Evolutionary conservation across 2,888 invertebrate species (phyloP), one percentile per base, ranked within the genome.

Genomic region (Idaea straminata): DNA sequence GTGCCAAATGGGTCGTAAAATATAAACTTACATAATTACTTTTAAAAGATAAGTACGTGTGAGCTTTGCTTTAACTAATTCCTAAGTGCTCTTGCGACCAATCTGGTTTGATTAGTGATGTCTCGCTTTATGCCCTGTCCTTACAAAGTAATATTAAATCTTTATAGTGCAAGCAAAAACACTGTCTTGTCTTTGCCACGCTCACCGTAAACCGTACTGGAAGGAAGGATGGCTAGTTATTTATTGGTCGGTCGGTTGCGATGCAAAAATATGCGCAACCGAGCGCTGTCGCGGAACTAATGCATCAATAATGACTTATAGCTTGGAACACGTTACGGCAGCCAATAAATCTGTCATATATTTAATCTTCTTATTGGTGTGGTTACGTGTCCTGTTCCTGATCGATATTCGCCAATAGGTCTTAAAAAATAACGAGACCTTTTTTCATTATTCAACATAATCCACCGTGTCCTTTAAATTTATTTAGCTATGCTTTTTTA

Each of bases 271-370:
- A 81, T 78, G 78, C 74, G 74, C 76, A 73, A 70, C 72, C 72
- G 70, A 68, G 65, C 69, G 69, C 75, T 73, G 78, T 72, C 74
- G 75, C 75, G 76, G 77, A 81, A 79, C 78, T 79, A 82, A 82
- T 83, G 82, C 80, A 83, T 82, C 78, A 81, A 80, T 82, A 83
- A 84, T 80, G 77, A 82, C 74, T 72, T 71, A 69, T 69, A 68
- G 72, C 70, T 74, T 69, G 66, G 73, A 72, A 63, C 70, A 71
- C 67, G 70, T 71, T 69, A 66, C 66, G 66, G 59, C 61, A 57
- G 64, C 57, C 64, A 59, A 63, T 65, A 64, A 65, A 70, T 66
- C 61, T 67, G 62, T 62, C 63, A 66, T 62, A 62, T 57, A 62
- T 64, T 67, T 69, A 67, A 68, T 66, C 47, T 47, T 47, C 47